Evolutionary conservation across 2,888 invertebrate genomes (phyloP), one percentile per base, ranked within the genome.

Genomic region (Lycaena phlaeas): DNA sequence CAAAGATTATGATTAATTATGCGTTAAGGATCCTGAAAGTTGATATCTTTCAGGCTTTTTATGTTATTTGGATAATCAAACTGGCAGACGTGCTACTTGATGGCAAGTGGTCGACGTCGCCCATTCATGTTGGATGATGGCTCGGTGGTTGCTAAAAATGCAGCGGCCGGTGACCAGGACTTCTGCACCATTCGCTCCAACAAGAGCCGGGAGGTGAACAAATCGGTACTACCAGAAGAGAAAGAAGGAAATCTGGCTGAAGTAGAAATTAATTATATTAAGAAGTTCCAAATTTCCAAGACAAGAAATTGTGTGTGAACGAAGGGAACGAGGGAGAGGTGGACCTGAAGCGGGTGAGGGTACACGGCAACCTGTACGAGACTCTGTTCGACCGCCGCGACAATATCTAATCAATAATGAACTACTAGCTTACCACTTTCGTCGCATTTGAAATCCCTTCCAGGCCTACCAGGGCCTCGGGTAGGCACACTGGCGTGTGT

Each of bases 201-300:
- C 59, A 87, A 87, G 27, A 76, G 87, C 3, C 78, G 86, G 46
- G 74, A 73, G 42, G 78, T 86, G 36, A 90, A 90, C 54, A 89
- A 88, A 10, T 87, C 90, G 50, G 88, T 89, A 39, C 71, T 91
- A 15, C 95, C 96, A 0, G 88, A 97, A 64, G 88, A 97, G 64
- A 98, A 98, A 60, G 91, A 92, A 62, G 97, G 96, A 1, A 89
- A 92, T 53, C 70, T 97, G 10, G 86, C 87, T 29, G 93, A 97
- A 61, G 92, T 98, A 41, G 99, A 99, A 86, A 87, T 95, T 14
- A 97, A 97, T 70, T 98, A 98, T 87, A 96, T 98, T 6, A 96
- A 95, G 68, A 97, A 98, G 68, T 99, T 97, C 66, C 98, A 75
- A 99, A 99, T 69, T 99, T 98, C 62, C 98, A 99, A 85, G 97